Base-by-base conservation (phyloP, 1,140 invertebrate genomes). In the Linepithema humile region DNA sequence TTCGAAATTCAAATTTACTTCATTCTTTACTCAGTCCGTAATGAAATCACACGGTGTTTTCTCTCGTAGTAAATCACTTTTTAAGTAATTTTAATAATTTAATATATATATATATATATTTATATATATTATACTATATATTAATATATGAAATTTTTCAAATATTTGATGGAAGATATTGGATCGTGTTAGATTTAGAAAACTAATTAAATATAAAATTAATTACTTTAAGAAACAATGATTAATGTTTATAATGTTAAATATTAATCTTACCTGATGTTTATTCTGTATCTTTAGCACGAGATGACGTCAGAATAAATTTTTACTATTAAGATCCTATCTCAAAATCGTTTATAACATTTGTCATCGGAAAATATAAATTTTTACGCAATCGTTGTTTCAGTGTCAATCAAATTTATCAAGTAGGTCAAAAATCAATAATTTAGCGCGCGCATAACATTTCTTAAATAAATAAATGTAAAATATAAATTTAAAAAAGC, bases 211-310 rank as follows among this genome's bases (percentile, higher is more conserved):
- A 12, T 35, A 53, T 69, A 48, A 17, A 67, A 40, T 65, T 23
- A 65, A 50, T 67, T 3, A 78, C 23, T 38, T 69, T 40, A 38
- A 67, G 45, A 67, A 17, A 53, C 10, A 35, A 50, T 65, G 67
- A 43, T 73, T 57, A 40, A 32, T 69, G 23, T 70, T 32, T 67
- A 77, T 7, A 45, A n/a, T 43, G 5, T 69, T 80, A 65, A 26
- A 3, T 48, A 35, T 50, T 53, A 78, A 78, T 80, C 75, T 80
- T 80, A 80, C 75, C 75, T 80, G 75, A 69, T 69, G 12, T 55
- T 69, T 69, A 69, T 70, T 80, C 23, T 64, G 29, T 70, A 70
- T 69, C 35, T 80, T 38, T 78, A 78, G 45, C 48, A 69, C 23
- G 35, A 80, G 35, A 3, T 23, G 64, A 32, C 23, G 75, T 12